phyloP scores from a whole-genome alignment of 2,797 vertebrate genomes.

The Atherinosoma microstoma region DNA sequence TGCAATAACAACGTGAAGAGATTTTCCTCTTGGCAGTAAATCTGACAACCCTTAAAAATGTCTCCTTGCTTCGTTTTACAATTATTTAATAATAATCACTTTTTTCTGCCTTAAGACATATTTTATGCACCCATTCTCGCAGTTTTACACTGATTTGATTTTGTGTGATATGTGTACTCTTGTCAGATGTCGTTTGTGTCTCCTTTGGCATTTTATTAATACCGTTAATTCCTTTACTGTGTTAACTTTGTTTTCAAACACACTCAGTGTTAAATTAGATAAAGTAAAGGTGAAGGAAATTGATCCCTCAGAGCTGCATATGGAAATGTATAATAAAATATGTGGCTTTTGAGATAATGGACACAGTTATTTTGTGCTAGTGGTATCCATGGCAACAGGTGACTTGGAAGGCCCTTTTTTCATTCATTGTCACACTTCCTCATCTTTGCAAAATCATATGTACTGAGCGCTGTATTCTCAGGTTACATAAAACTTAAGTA shows the following conservation, averaged over 20 bases:
- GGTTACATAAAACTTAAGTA: background rate
- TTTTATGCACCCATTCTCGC: background rate
- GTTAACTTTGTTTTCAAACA: background rate
- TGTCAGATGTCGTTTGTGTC: background rate
- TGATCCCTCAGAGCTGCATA: background rate
- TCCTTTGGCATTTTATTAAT: background rate
- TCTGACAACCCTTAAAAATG: background rate
- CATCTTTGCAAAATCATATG: slow-evolving; percentile 4
- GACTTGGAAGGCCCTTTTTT: slow-evolving; percentile 4
- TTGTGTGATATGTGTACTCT: background rate
- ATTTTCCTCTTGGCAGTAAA: slow-evolving; percentile 7
- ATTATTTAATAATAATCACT: background rate
- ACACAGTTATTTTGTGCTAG: slow-evolving; percentile 3
- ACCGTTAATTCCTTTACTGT: background rate
- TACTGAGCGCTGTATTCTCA: background rate
- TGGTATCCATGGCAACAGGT: slow-evolving; percentile 40
- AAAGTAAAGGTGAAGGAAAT: background rate
- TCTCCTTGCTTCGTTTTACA: background rate
- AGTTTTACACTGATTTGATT: background rate
- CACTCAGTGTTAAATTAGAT: background rate
- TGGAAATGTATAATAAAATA: background rate
- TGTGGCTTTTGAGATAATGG: background rate
- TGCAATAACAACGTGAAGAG: background rate
- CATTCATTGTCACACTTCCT: slow-evolving; percentile 4
- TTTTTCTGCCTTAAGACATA: background rate